Evolutionary conservation across 2,113 vertebrate genomes (phyloP).

Genomic region (Hiodon alosoides): DNA sequence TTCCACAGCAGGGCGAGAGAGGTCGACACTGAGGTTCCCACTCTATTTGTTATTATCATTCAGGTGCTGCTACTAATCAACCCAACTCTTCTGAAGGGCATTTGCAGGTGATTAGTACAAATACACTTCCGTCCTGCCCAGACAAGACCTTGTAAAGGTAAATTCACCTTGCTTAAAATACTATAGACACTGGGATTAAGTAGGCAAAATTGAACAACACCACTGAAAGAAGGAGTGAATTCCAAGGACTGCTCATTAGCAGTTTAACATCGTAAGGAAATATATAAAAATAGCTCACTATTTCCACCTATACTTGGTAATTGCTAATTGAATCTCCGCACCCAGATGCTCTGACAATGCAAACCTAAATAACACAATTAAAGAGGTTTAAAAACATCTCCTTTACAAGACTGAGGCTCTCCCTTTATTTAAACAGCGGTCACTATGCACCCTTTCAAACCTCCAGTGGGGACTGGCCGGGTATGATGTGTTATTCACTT

Average conservation of each 20-base stretch:
- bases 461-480: constrained; percentile 17
- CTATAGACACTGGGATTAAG: too few relatives aligned
- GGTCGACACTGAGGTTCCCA: background rate
- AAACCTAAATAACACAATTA: constrained; percentile 19
- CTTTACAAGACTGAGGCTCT: constrained; percentile 26
- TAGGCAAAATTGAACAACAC: too few relatives aligned
- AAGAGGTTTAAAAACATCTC: constrained; percentile 25
- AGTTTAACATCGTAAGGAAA: background rate
- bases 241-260: background rate
- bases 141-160: background rate
- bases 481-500: constrained; percentile 18
- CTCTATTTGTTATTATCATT: background rate
- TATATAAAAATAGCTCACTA: background rate
- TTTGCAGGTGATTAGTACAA: background rate
- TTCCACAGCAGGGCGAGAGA: constrained; percentile 6
- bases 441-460: constrained; percentile 20
- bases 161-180: background rate
- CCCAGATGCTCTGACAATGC: background rate
- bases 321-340: background rate
- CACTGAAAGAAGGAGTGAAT: too few relatives aligned
- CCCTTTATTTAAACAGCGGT: constrained; percentile 19
- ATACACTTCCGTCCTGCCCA: background rate
- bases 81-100: background rate
- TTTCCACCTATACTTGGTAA: background rate
- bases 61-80: background rate